Evolutionary conservation across 53 echinoderm and acorn worm genomes (phyloP), one percentile per base, ranked within the genome.

Genomic region (Patiria pectinifera): DNA sequence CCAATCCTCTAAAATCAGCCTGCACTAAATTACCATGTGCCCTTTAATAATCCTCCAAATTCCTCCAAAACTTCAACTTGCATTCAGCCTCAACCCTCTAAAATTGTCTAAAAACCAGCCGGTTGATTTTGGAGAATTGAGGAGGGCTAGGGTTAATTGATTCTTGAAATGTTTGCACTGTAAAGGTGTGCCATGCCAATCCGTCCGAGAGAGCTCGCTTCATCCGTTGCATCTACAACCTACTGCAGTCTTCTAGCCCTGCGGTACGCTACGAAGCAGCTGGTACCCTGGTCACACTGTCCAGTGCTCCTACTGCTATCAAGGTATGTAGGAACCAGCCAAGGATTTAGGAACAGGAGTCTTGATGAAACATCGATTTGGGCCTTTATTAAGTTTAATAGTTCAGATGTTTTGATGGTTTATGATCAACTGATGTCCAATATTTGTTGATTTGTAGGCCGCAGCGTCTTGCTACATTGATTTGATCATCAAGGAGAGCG

Each of bases 221-320:
- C 78, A 99, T 99, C 78, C 96, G 99, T 6, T 99, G 99, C 80
- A 99, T 99, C 84, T 99, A 97, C 86, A 99, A 99, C 80, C 94
- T 99, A 0, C 96, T 99, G 13, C 96, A 99, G 84, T 99, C 99
- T 22, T 96, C 99, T 83, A 99, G 99, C 86, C 95, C 99, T 48
- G 99, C 99, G 18, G 99, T 99, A n/a, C 95, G 99, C 10, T 99
- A 99, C 80, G 99, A 99, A 80, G 99, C 99, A 24, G 99, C 99
- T 45, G 99, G 99, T 3, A 99, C 99, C 18, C 92, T 99, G n/a
- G 96, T 97, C 74, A 99, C 97, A 2, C 92, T 99, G 23, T 99
- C 99, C 16, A 99, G 96, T 82, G 99, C 99, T 45, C 99, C 99
- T 10, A 99, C 99, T 5, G 97, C 99, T 47, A 89, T 99, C 80